Percentiles rank a stretch among this genome's conserved stretches.
These are phyloP conservation scores for Byasa hedistus DNA, from an alignment of 2,888 invertebrate genomes.

Conservation along the genomic window DNA sequence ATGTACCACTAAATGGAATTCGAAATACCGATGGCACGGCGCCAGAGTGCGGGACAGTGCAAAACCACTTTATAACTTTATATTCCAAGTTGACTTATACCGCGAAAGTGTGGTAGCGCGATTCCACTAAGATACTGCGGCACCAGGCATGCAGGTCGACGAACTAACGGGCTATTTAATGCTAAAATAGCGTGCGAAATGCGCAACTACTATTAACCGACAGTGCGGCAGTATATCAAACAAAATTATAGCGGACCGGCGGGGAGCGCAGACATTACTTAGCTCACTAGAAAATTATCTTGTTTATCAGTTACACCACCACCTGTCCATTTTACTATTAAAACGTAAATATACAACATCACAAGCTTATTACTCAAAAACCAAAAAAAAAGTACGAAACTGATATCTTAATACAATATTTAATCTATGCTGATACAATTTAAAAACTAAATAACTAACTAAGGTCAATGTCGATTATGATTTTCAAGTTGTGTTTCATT, in stretches of 20 bases:
- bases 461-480: too few species aligned
- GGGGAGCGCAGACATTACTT: slow-evolving; percentile 54
- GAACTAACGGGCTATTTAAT: slow-evolving; percentile 42
- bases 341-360: not conserved
- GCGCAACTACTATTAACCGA: slow-evolving; percentile 50
- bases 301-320: slow-evolving; percentile 41
- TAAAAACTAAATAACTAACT: too few species aligned
- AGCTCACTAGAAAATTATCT: slow-evolving; percentile 56
- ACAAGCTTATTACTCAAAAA: too few species aligned
- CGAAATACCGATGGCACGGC: slow-evolving; percentile 51
- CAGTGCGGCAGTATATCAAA: slow-evolving; percentile 59
- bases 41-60: slow-evolving; percentile 46
- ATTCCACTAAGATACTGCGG: slow-evolving; percentile 31
- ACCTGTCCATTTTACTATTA: slow-evolving; percentile 17
- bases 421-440: too few species aligned
- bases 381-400: too few species aligned
- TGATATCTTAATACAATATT: too few species aligned
- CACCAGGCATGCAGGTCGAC: slow-evolving; percentile 18
- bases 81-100: slow-evolving; percentile 36
- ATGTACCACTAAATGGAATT: slow-evolving; percentile 46
- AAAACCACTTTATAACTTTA: slow-evolving; percentile 37
- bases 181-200: slow-evolving; percentile 57
- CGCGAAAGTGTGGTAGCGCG: slow-evolving; percentile 44
- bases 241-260: slow-evolving; percentile 53
- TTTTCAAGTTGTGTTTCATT: too few species aligned